phyloP scores from a whole-genome alignment of 2,797 vertebrate species.

The Sebastes oblongus region DNA sequence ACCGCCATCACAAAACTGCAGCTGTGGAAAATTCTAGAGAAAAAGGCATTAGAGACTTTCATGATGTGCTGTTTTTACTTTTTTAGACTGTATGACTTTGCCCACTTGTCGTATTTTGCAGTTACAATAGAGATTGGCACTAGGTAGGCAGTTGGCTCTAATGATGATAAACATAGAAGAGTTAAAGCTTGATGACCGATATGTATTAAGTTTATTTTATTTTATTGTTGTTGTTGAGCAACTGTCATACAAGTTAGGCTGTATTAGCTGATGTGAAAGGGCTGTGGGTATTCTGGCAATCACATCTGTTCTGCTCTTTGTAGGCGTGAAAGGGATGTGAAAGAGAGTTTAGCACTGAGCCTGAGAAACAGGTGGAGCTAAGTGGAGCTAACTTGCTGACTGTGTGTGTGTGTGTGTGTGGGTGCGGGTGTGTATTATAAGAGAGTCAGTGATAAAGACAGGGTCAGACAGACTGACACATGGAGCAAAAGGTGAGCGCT shows the following conservation, averaged over 20 bases:
- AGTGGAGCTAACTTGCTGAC: conserved; percentile 22
- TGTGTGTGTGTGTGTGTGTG: neutral
- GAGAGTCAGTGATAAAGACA: neutral
- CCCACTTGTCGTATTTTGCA: neutral
- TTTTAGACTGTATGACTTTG: conserved; percentile 1
- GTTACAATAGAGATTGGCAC: neutral
- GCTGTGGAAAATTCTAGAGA: conserved; percentile 34
- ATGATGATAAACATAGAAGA: neutral
- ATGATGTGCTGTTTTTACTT: conserved; percentile 10
- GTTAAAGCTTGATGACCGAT: neutral
- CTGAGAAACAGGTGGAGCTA: conserved; percentile 35
- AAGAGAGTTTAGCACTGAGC: conserved; percentile 16
- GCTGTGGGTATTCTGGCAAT: neutral
- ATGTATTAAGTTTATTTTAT: neutral
- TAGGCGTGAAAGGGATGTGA: conserved; percentile 10
- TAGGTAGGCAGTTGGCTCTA: neutral
- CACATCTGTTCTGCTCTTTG: conserved; percentile 26
- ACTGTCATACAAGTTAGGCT: neutral
- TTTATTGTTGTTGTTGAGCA: neutral
- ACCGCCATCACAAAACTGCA: conserved; percentile 36
- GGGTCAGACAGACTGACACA: neutral
- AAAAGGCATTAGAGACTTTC: conserved; percentile 24
- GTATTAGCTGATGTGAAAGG: conserved; percentile 7
- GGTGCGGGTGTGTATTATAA: neutral
- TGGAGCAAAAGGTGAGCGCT: conserved; percentile 37